A percentile compares a stretch with the other conserved stretches of the same genome.
Conservation (phyloP, 2,113 vertebrate genomes). For the Gymnocephalus cernua region DNA sequence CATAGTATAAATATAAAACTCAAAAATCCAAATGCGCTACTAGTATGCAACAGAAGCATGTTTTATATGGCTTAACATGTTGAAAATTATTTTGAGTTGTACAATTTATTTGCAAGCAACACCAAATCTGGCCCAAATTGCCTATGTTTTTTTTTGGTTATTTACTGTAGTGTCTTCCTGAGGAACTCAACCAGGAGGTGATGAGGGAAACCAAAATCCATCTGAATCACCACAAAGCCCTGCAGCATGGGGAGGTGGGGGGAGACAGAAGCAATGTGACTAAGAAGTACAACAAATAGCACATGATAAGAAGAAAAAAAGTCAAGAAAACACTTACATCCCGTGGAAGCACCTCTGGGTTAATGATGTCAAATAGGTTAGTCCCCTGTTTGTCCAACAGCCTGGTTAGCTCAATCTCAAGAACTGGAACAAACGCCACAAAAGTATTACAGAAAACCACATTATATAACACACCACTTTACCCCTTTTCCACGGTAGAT, state of each 20-base stretch:
- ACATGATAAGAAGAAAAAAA: neutral
- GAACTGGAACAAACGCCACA: slow-evolving; percentile 73
- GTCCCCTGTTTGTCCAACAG: slow-evolving; percentile 87
- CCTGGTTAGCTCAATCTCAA: slow-evolving; percentile 81
- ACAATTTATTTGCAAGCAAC: neutral
- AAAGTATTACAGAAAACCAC: neutral
- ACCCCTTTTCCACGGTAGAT: neutral
- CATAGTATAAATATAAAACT: no score
- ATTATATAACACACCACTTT: neutral
- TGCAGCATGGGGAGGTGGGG: slow-evolving; percentile 45
- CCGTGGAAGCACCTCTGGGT: slow-evolving; percentile 84
- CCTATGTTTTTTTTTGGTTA: no score
- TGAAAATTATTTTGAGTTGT: neutral
- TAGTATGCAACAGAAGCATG: neutral
- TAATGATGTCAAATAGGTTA: slow-evolving; percentile 84
- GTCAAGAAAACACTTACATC: slow-evolving; percentile 76
- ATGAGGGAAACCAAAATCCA: slow-evolving; percentile 90
- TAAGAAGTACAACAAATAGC: neutral
- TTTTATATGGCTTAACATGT: neutral
- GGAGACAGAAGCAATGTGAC: neutral
- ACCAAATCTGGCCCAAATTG: neutral
- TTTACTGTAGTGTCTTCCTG: slow-evolving; percentile 77
- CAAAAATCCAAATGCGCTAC: neutral
- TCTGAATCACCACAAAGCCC: slow-evolving; percentile 86
- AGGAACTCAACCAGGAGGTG: slow-evolving; percentile 89